phyloP scores from a whole-genome alignment of 2,113 vertebrate species.

The Brienomyrus brachyistius region DNA sequence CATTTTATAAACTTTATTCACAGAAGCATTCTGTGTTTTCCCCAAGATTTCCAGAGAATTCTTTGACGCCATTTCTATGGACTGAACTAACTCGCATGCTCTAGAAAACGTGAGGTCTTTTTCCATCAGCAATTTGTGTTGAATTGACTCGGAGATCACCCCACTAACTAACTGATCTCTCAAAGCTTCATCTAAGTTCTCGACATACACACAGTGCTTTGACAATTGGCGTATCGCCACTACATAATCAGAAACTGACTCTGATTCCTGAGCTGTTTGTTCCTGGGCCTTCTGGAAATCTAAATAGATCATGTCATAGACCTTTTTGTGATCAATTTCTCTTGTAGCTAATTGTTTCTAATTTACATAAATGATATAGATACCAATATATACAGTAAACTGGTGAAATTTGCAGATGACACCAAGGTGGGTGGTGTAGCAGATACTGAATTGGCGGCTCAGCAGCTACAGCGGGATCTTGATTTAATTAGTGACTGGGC shows the following conservation, averaged over 20 bases:
- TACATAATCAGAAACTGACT: background rate
- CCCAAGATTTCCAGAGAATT: slow-evolving; percentile 3
- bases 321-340: no score
- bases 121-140: slow-evolving; percentile 6
- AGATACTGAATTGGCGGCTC: no score
- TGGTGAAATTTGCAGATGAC: no score
- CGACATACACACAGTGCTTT: background rate
- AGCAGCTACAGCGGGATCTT: no score
- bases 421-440: no score
- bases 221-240: background rate
- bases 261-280: background rate
- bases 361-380: no score
- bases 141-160: background rate
- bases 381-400: no score
- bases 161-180: slow-evolving; percentile 15
- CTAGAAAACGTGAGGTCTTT: background rate
- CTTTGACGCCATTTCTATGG: background rate
- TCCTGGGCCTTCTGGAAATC: no score
- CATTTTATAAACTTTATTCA: background rate
- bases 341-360: no score
- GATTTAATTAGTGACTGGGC: no score
- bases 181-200: background rate
- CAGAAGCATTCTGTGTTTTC: background rate
- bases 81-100: background rate
- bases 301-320: no score